Evolutionary conservation across 2,888 invertebrate species (phyloP), one percentile per base, ranked within the genome.

Genomic region (Andrena marginata): DNA sequence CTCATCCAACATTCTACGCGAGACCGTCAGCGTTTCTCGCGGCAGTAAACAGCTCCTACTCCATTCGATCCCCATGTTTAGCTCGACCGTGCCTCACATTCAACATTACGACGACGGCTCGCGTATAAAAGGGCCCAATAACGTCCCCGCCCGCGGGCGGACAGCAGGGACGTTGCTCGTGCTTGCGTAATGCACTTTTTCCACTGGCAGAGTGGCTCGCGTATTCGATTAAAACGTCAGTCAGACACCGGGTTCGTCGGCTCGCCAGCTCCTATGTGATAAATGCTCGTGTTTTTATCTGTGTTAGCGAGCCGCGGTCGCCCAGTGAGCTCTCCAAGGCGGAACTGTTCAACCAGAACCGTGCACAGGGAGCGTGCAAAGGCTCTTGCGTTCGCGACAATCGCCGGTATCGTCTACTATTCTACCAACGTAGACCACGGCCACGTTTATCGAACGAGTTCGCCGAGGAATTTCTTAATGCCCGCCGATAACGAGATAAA

Each of bases 221-320:
- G 69, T 65, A 75, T 76, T 78, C 78, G 78, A 81, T 85, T 81
- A 74, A 81, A 81, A 78, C 69, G 85, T 81, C 85, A 78, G 67
- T 79, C 78, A 76, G 71, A 42, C 48, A 49, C 42, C 51, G 42
- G 16, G 42, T 42, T 23, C 3, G 20, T 20, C 20, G 26, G 56
- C 56, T 31, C 23, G 80, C 56, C 51, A 48, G 60, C 56, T 31
- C 60, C 71, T 56, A 54, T 35, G 78, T 73, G 84, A 85, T 75
- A 84, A 76, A 84, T 77, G 76, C 67, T 33, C 71, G 42, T 67
- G 84, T 82, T 84, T 84, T 85, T 85, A 81, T 78, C 76, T 56
- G 29, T 60, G 13, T 10, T 20, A 60, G 48, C 33, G 51, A 3
- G 20, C 13, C 31, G 48, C 29, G 13, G 68, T 29, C 10, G 29